Percentiles rank a stretch among this genome's conserved stretches.
phyloP scores from a whole-genome alignment of 2,888 invertebrate genomes.

The Didymodactylos carnosus region DNA sequence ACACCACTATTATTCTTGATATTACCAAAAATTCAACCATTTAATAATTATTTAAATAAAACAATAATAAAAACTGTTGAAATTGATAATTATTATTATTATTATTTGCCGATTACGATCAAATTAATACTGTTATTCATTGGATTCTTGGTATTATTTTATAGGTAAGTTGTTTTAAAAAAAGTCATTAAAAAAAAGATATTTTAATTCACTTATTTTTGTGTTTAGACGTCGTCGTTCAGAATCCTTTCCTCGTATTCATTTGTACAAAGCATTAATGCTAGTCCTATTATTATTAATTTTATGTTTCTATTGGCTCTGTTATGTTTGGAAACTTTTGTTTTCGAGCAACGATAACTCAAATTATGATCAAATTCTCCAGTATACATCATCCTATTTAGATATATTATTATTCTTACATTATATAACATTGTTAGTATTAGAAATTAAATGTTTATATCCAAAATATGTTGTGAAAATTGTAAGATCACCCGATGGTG shows the following conservation, averaged over 20 bases:
- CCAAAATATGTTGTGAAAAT: slow-evolving; percentile 52
- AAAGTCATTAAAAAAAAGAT: too few relatives aligned
- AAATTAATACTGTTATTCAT: background rate
- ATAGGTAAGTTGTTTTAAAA: too few relatives aligned
- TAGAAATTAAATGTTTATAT: slow-evolving; percentile 75
- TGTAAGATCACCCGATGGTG: slow-evolving; percentile 83
- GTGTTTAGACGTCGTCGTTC: slow-evolving; percentile 63
- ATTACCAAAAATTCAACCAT: too few relatives aligned
- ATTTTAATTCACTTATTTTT: too few relatives aligned
- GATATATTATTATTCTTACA: slow-evolving; percentile 84
- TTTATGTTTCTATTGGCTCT: slow-evolving; percentile 89
- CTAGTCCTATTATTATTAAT: slow-evolving; percentile 70
- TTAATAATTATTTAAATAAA: too few relatives aligned
- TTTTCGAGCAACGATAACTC: slow-evolving; percentile 28
- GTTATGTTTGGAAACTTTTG: slow-evolving; percentile 67
- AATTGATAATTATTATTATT: background rate
- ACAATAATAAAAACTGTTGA: background rate
- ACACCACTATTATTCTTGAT: background rate
- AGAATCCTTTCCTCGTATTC: slow-evolving; percentile 73
- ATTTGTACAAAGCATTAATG: slow-evolving; percentile 69
- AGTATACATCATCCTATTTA: slow-evolving; percentile 71
- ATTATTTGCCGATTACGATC: background rate
- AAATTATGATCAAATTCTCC: slow-evolving; percentile 60
- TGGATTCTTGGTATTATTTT: background rate
- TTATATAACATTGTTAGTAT: slow-evolving; percentile 70